A percentile compares a stretch with the other conserved stretches of the same genome.
These are phyloP conservation scores for Torymus aiolomorphi DNA, from an alignment of 2,888 invertebrate genomes.

Conservation along the genomic window DNA sequence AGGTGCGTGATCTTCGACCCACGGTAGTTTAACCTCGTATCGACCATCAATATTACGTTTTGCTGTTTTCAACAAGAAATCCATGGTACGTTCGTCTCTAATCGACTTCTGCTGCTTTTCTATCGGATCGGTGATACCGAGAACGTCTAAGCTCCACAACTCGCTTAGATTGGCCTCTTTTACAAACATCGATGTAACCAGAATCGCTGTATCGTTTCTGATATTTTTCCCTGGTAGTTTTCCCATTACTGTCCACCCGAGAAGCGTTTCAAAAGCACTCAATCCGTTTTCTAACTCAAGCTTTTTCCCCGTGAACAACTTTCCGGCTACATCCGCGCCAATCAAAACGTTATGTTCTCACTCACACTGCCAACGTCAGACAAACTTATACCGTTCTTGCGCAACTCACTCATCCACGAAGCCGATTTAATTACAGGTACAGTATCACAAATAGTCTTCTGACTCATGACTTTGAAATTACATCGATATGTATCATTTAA, in stretches of 20 bases:
- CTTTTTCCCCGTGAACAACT: not conserved
- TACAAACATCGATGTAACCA: not conserved
- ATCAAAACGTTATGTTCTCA: no score
- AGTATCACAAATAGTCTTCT: not conserved
- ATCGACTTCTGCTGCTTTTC: not conserved
- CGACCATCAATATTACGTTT: not conserved
- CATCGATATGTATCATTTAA: not conserved
- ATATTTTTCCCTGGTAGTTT: not conserved
- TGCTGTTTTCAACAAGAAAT: not conserved
- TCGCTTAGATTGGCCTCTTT: not conserved
- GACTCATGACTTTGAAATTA: not conserved
- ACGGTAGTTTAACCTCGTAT: not conserved
- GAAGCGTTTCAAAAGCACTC: not conserved
- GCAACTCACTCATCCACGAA: not conserved
- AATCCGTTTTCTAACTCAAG: not conserved
- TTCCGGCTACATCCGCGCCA: no score
- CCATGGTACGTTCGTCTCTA: not conserved
- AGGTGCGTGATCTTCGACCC: not conserved
- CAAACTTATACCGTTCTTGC: not conserved
- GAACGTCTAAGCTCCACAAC: not conserved
- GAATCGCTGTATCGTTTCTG: not conserved
- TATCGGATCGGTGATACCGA: conserved; percentile 4
- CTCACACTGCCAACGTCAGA: not conserved
- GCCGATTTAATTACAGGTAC: not conserved
- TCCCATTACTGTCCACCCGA: not conserved